Base-by-base conservation (phyloP, 2,888 invertebrate species). In the Sinohyriopsis cumingii region DNA sequence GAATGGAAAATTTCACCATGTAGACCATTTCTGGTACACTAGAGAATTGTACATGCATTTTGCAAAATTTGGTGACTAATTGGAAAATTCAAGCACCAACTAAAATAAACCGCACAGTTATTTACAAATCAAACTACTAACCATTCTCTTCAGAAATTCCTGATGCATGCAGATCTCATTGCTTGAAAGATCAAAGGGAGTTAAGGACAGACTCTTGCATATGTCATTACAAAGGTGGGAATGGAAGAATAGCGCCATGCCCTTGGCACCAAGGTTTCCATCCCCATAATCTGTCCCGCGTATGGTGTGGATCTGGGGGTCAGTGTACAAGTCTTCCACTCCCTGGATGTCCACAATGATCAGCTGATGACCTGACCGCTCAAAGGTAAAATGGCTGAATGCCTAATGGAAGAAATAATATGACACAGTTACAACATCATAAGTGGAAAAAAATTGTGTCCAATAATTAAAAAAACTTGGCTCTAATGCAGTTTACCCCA, bases 331-430 rank as follows among this genome's bases (percentile, higher is more conserved):
- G 83, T 93, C 92, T 5, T 92, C 92, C 60, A 92, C 92, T 22
- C 92, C 92, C 83, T 92, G 92, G 68, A 92, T 90, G 82, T 92
- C 92, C 55, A 92, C 92, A 6, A 92, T 91, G 71, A 92, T 92
- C 84, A 92, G 79, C 82, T 92, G 91, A 84, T 92, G 92, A 12
- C 92, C 92, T n/a, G 92, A 92, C 66, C 91, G 86, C 84, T 92
- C 92, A 88, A 92, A 92, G 3, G 92, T 92, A 84, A 92, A 92
- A 84, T 92, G 92, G 79, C 92, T 92, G 86, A 92, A 92, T 19
- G 92, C 92, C 89, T 91, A 84, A 33, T 79, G 72, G 55, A 57
- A 53, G 53, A 53, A 22, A 54, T 28, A 28, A 19, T 45, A 45
- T 15, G 12, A 45, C 5, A 45, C 45, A 45, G 19, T 55, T 25